Evolutionary conservation across 2,797 vertebrate species (phyloP), one percentile per base, ranked within the genome.

Genomic region (Gallinago stenura): DNA sequence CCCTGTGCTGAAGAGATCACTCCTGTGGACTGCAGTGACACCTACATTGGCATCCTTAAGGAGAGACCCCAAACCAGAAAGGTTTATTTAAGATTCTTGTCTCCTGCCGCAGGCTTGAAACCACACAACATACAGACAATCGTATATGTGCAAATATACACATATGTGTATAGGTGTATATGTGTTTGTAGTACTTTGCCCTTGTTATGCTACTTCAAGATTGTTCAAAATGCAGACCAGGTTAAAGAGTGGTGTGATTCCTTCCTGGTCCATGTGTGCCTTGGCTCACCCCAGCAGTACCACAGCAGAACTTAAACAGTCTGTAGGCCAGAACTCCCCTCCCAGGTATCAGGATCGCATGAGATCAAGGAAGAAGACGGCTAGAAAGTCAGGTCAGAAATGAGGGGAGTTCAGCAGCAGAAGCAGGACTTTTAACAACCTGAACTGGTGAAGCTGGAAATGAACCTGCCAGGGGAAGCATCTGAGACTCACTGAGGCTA

Each of bases 281-380:
- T 66, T 69, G 43, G 24, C 16, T 90, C 54, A 79, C 15, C 5
- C 7, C 10, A 26, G 39, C 39, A 14, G 39, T 39, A 39, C 39
- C 39, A 50, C 3, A 62, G 28, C 26, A 88, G 48, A 84, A 62
- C 4, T 28, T 62, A 37, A 66, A 46, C 14, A 76, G 9, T n/a
- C 6, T 22, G 15, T 22, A 70, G 43, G 26, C 11, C 50, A 84
- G 65, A 65, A 28, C 3, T 72, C 6, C n/a, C 21, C 35, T 84
- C 51, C 9, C 24, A 43, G 10, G 8, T 58, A 19, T 60, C 31
- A 45, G 8, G 48, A 12, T 28, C 0, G 0, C 21, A 10, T 26
- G 31, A 51, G 26, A 58, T 22, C 10, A 28, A 79, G 54, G 76
- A 65, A 75, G 12, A 12, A 14, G 25, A 24, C 84, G 31, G 28